Base-by-base conservation (phyloP, 2,113 vertebrate species). In the Cavia porcellus region DNA sequence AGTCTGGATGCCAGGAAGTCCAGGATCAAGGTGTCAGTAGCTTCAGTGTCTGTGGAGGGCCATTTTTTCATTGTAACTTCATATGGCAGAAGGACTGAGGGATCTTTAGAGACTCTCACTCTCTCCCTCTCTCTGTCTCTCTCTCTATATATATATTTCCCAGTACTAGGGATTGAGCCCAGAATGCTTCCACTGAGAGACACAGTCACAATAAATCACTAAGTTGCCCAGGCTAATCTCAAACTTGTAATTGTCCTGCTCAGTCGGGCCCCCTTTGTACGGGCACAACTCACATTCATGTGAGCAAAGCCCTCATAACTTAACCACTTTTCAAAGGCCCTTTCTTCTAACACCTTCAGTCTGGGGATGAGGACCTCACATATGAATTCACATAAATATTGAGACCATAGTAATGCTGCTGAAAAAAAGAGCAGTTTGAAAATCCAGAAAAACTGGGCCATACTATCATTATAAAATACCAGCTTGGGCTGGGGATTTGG, bases 351-450 rank as follows among this genome's bases (percentile, higher is more conserved):
- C 32, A 35, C 52, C 35, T 74, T 64, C 30, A 25, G 4, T 11
- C 52, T 74, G 75, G 30, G 45, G 38, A 17, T 55, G 7, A 86
- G 25, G 35, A 82, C 62, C 75, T 82, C 30, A 57, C 64, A 74
- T 13, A 82, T 45, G 55, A 92, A 38, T 74, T 91, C 50, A 64
- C 38, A 81, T 79, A 70, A 91, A 95, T 11, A 81, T n/a, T n/a
- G 7, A 74, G 9, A n/a, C 1, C 35, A 74, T 47, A 62, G 45
- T 30, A 95, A 30, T n/a, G 28, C 2, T 47, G 42, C 57, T 47
- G 3, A 91, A 55, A 96, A 92, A 77, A 77, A 68, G 17, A 85
- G 72, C 38, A 62, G 30, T 83, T 47, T 79, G 70, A 93, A 96
- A 89, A 74, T 82, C 35, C 62, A 35, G 38, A 70, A 84, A 92